Base-by-base conservation (phyloP, 1,140 invertebrate genomes). In the Musca vetustissima region DNA sequence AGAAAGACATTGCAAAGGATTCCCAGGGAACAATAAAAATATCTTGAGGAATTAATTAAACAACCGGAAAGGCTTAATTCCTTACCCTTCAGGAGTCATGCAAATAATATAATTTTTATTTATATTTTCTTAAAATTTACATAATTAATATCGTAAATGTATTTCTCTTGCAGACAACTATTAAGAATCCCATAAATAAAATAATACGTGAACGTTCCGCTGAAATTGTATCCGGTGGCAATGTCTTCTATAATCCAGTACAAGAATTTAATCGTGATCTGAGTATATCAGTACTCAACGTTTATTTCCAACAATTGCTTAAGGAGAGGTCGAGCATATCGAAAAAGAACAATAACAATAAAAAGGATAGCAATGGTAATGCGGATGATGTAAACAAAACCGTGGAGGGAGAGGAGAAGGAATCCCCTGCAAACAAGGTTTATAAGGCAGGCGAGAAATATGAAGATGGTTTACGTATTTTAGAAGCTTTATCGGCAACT, bases 231-330 rank as follows among this genome's bases (percentile, higher is more conserved):
- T 76, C 75, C 6, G 77, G 81, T n/a, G 80, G 79, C 17, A 73
- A 91, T 79, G 95, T 98, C 0, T 99, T 99, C 84, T 98, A 98
- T 77, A 99, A 98, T 85, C 95, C 95, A 2, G 96, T 98, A 17
- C 97, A 99, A 84, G 94, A 98, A 84, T 98, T 98, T 76, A 98
- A 98, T 80, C 86, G 97, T 75, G 97, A 99, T 85, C 83, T 99
- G n/a, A 97, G 89, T 82, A 86, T 91, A 74, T 84, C 87, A 3
- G 89, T 89, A 2, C 72, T 90, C 17, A 87, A 84, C 71, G 81
- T 86, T 19, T 90, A 88, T 79, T 84, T 84, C 22, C 78, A 84
- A 87, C 36, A 86, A 80, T 71, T 77, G 48, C 47, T 69, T n/a
- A 76, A 75, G 67, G 77, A 82, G 61, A 69, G 74, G 14, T 50